These are phyloP conservation scores for Antechinus flavipes DNA, from an alignment of 2,113 vertebrate genomes.

Conservation along the genomic window DNA sequence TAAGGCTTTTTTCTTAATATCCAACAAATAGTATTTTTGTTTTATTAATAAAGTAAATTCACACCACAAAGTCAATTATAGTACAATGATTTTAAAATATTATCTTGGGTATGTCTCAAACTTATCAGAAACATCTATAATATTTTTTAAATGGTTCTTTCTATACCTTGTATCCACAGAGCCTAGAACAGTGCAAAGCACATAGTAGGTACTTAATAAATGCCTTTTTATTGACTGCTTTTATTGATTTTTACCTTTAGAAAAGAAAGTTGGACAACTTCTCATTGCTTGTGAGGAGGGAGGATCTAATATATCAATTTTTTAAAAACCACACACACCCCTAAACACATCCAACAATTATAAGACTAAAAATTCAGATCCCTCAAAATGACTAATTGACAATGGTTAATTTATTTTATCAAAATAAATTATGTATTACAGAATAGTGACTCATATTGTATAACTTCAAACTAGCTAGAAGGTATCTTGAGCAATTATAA, in stretches of 20 bases:
- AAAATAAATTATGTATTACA: neutral
- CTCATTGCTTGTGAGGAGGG: neutral
- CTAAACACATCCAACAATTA: neutral
- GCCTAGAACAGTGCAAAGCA: no score
- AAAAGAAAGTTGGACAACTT: neutral
- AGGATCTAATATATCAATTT: neutral
- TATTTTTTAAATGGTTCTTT: neutral
- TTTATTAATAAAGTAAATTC: conserved; percentile 7
- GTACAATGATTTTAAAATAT: neutral
- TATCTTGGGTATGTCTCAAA: neutral
- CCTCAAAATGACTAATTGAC: neutral
- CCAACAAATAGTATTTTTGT: conserved; percentile 6
- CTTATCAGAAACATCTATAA: neutral
- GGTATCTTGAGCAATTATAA: neutral
- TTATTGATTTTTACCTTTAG: neutral
- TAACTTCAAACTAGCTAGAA: neutral
- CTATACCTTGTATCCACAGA: no score
- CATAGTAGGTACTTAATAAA: neutral
- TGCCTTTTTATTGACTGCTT: neutral
- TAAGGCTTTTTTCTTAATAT: conserved; percentile 18
- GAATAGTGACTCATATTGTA: neutral
- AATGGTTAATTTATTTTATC: neutral
- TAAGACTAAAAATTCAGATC: neutral
- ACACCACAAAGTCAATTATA: neutral
- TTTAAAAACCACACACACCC: neutral